Conservation (phyloP, 1,140 invertebrate genomes). For the Cheumatopsyche charites region DNA sequence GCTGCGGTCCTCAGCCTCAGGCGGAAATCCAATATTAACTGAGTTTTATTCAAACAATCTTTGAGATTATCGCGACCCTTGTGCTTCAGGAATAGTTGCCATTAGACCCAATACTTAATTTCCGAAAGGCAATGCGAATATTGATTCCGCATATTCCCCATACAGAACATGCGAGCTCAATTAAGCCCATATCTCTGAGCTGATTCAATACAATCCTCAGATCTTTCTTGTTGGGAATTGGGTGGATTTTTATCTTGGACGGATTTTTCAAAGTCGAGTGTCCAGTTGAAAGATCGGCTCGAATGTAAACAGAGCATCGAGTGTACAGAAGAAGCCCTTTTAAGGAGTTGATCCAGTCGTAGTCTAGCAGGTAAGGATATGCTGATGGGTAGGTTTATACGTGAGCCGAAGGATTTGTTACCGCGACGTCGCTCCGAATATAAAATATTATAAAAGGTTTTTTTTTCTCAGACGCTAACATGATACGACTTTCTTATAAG, state of each 20-base stretch:
- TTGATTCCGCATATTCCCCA: neutral
- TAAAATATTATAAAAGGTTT: slow-evolving; percentile 31
- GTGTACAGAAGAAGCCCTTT: slow-evolving; percentile 24
- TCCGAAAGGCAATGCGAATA: neutral
- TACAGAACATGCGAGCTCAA: neutral
- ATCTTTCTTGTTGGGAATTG: no score
- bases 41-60: slow-evolving; percentile 3
- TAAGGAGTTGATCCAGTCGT: slow-evolving; percentile 26
- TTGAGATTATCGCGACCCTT: neutral
- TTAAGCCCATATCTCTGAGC: no score
- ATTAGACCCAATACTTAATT: neutral
- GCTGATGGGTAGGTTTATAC: slow-evolving; percentile 31
- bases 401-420: slow-evolving; percentile 30
- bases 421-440: slow-evolving; percentile 35
- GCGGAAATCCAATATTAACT: neutral
- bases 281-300: no score
- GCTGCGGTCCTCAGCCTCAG: neutral
- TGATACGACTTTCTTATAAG: no score
- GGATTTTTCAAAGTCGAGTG: no score
- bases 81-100: no score
- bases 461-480: no score
- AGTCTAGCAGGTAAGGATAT: slow-evolving; percentile 30
- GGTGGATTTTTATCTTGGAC: no score
- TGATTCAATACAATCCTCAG: no score
- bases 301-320: no score